phyloP scores from a whole-genome alignment of 2,888 invertebrate genomes.

The Alcis repandata region DNA sequence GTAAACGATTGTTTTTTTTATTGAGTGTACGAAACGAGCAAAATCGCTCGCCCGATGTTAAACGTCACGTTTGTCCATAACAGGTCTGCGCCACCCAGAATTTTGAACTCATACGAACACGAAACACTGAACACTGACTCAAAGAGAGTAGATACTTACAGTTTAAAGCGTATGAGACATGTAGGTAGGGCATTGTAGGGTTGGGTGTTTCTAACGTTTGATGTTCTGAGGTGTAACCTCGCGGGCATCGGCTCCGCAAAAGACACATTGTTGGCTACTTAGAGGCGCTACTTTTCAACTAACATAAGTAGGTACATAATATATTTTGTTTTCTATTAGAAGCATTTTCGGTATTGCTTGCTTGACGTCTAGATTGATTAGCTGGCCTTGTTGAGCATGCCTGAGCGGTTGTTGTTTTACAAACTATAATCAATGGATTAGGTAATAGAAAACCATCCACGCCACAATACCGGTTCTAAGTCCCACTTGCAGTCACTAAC shows the following conservation, averaged over 20 bases:
- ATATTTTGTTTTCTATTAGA: background rate
- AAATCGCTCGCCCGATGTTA: too few species aligned
- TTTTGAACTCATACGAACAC: too few species aligned
- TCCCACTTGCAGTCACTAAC: too few species aligned
- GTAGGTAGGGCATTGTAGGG: background rate
- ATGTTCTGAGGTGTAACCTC: conserved; percentile 2
- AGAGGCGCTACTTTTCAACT: conserved; percentile 18
- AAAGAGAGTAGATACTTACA: too few species aligned
- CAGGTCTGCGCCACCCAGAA: too few species aligned
- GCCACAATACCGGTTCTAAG: too few species aligned
- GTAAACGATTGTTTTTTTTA: too few species aligned
- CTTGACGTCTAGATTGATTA: background rate
- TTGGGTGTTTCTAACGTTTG: background rate
- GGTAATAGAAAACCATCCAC: too few species aligned
- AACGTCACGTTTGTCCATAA: too few species aligned
- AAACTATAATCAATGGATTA: too few species aligned
- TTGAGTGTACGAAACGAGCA: too few species aligned
- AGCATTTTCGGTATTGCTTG: background rate
- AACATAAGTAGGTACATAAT: background rate
- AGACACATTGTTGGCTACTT: conserved; percentile 25
- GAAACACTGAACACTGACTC: too few species aligned
- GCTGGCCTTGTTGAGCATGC: background rate
- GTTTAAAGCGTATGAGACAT: background rate
- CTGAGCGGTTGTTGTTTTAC: background rate
- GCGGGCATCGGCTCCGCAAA: conserved; percentile 12